Conservation (phyloP, 2,113 vertebrate species). For the Romanogobio albipinnatus region DNA sequence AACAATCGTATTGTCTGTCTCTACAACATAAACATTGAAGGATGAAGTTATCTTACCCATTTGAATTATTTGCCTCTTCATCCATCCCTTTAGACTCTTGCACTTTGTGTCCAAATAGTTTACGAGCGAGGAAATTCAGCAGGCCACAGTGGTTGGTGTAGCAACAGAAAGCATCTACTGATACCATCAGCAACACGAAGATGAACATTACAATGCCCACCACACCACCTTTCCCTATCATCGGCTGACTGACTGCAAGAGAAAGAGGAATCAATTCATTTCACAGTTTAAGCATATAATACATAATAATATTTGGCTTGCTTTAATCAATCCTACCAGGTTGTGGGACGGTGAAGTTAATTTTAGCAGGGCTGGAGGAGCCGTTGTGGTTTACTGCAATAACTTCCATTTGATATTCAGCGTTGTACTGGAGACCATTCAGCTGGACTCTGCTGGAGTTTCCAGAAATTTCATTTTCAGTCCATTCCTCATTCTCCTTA, state of each 20-base stretch:
- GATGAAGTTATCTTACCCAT: slow-evolving; percentile 50
- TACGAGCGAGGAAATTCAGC: slow-evolving; percentile 74
- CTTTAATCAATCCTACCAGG: slow-evolving; percentile 34
- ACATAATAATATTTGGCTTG: not conserved
- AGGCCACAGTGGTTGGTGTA: slow-evolving; percentile 78
- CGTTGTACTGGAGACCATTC: slow-evolving; percentile 65
- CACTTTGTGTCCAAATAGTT: slow-evolving; percentile 72
- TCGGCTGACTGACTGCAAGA: slow-evolving; percentile 50
- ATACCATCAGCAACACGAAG: slow-evolving; percentile 75
- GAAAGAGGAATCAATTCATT: not conserved
- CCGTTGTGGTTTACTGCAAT: slow-evolving; percentile 71
- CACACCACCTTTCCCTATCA: slow-evolving; percentile 74
- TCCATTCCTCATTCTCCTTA: slow-evolving; percentile 65
- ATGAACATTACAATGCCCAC: slow-evolving; percentile 76
- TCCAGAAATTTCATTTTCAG: slow-evolving; percentile 53
- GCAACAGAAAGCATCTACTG: slow-evolving; percentile 79
- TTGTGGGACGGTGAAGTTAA: slow-evolving; percentile 69
- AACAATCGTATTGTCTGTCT: not conserved
- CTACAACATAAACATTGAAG: not conserved
- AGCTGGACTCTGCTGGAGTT: slow-evolving; percentile 60
- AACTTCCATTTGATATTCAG: slow-evolving; percentile 71
- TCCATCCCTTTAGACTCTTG: slow-evolving; percentile 71
- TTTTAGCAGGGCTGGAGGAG: slow-evolving; percentile 61
- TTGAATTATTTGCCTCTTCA: slow-evolving; percentile 59
- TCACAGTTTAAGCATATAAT: not conserved